A percentile compares a stretch with the other conserved stretches of the same genome.
phyloP scores from a whole-genome alignment of 2,797 vertebrate genomes.

The Microchirus variegatus region DNA sequence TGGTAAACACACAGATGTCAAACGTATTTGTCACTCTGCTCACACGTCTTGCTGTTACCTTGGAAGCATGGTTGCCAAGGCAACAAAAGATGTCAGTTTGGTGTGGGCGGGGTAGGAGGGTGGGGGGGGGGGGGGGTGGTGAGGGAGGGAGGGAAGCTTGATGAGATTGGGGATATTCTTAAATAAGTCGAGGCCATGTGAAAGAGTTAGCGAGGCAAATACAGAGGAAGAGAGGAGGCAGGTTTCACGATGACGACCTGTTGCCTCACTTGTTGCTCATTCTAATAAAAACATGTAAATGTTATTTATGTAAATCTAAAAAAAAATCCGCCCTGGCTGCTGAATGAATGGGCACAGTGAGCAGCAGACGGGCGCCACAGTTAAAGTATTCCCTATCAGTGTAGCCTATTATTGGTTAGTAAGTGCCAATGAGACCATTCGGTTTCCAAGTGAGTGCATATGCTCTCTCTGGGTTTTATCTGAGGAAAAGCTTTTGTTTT shows the following conservation, averaged over 20 bases:
- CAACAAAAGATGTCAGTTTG: constrained; percentile 79
- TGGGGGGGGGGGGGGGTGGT: background rate
- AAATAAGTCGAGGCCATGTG: constrained; percentile 52
- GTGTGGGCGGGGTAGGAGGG: constrained; percentile 36
- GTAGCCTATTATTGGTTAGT: constrained; percentile 44
- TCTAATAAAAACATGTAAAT: constrained; percentile 14
- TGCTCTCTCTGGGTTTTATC: constrained; percentile 44
- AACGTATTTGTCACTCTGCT: constrained; percentile 82
- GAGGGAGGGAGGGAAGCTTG: constrained; percentile 3
- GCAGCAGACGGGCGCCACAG: constrained; percentile 15
- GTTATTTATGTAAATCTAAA: background rate
- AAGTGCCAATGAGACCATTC: constrained; percentile 44
- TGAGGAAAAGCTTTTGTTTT: constrained; percentile 27
- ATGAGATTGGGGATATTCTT: constrained; percentile 65
- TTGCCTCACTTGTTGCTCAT: constrained; percentile 44
- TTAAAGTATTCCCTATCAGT: constrained; percentile 34
- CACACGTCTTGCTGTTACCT: constrained; percentile 84
- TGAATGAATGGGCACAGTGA: constrained; percentile 28
- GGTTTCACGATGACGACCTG: constrained; percentile 45
- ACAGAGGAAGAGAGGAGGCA: constrained; percentile 10
- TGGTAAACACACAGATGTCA: constrained; percentile 67
- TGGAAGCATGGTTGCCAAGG: constrained; percentile 83
- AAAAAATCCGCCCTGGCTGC: constrained; percentile 32
- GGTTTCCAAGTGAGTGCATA: constrained; percentile 58
- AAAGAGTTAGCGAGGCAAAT: constrained; percentile 20